Percentiles rank a stretch among this genome's conserved stretches.
Evolutionary conservation across 2,113 vertebrate genomes (phyloP).

Genomic region (Cricetomys ansorgei): DNA sequence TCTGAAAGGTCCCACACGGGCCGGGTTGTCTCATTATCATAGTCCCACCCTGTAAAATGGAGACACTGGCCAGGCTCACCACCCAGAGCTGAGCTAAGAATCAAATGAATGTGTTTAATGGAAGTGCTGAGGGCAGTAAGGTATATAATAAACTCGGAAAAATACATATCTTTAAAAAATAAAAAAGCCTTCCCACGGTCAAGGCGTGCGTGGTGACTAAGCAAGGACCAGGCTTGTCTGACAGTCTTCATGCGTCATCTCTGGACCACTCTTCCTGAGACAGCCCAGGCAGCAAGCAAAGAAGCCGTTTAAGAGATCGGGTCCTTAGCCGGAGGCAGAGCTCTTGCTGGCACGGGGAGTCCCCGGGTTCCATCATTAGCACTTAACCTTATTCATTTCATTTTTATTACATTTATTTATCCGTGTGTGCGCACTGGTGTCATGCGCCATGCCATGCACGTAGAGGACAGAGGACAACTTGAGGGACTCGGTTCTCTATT

Average conservation of each 20-base stretch:
- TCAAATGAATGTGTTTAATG: background rate
- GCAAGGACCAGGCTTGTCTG: background rate
- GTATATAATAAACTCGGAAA: background rate
- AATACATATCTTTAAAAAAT: background rate
- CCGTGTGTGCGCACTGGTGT: background rate
- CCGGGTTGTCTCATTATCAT: too few relatives aligned
- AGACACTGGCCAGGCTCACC: background rate
- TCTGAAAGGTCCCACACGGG: background rate
- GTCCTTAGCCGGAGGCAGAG: background rate
- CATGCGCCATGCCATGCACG: background rate
- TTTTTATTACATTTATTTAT: background rate
- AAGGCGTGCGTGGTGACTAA: background rate
- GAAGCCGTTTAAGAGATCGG: background rate
- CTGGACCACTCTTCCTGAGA: background rate
- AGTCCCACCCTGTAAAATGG: background rate
- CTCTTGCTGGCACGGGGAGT: background rate
- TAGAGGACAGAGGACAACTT: background rate
- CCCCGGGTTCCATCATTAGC: background rate
- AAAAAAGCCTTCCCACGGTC: slow-evolving; percentile 1
- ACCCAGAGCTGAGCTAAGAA: background rate
- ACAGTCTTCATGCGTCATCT: too few relatives aligned
- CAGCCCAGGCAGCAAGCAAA: background rate
- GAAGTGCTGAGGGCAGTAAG: background rate
- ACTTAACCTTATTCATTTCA: background rate
- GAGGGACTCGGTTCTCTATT: background rate